Evolutionary conservation across 2,888 invertebrate species (phyloP).

Genomic region (Sericinus montela): DNA sequence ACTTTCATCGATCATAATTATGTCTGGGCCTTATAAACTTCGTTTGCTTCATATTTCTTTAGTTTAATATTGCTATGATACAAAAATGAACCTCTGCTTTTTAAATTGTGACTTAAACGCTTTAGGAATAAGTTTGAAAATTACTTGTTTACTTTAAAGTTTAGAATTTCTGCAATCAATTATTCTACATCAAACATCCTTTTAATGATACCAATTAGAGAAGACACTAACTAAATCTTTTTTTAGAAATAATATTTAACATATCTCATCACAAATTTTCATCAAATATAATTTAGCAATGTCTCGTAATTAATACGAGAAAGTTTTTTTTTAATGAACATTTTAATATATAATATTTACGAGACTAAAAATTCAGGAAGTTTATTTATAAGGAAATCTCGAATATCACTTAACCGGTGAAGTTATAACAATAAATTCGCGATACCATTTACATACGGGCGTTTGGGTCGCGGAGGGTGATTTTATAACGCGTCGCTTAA

Average conservation of each 20-base stretch:
- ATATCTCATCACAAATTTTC: too few relatives aligned
- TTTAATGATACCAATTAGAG: too few relatives aligned
- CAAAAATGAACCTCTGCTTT: background rate
- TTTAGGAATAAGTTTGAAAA: constrained; percentile 16
- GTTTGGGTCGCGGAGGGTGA: constrained; percentile 50
- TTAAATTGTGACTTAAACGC: constrained; percentile 16
- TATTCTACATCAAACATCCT: background rate
- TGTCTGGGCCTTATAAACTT: constrained; percentile 26
- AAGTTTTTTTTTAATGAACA: too few relatives aligned
- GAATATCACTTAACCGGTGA: constrained; percentile 72
- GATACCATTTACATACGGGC: constrained; percentile 67
- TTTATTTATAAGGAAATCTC: constrained; percentile 44
- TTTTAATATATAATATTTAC: too few relatives aligned
- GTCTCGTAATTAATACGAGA: too few relatives aligned
- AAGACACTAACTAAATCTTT: too few relatives aligned
- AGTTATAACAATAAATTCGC: constrained; percentile 72
- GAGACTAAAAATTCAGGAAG: too few relatives aligned
- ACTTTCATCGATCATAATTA: constrained; percentile 30
- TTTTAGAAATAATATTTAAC: too few relatives aligned
- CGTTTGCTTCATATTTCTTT: constrained; percentile 26
- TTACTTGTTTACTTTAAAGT: background rate
- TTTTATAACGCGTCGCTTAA: constrained; percentile 58
- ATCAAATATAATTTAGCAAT: too few relatives aligned
- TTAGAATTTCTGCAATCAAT: background rate
- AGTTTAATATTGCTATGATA: constrained; percentile 9